Evolutionary conservation across 2,888 invertebrate species (phyloP).

Genomic region (Rhaphigaster nebulosa): DNA sequence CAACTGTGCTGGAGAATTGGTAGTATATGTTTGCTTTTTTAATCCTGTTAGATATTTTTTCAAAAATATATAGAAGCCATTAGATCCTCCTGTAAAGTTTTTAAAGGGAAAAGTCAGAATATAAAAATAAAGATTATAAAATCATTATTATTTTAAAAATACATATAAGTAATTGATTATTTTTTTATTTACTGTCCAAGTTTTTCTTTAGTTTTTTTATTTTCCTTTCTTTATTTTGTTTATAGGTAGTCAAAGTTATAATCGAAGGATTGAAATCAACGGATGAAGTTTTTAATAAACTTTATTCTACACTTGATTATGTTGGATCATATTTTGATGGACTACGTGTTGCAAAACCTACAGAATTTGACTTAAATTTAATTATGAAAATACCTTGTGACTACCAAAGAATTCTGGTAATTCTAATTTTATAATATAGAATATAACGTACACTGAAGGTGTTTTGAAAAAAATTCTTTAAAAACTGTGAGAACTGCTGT

Average conservation of each 20-base stretch:
- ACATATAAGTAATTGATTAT: neutral
- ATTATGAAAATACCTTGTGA: conserved; percentile 69
- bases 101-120: no score
- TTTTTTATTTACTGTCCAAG: neutral
- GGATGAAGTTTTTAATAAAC: conserved; percentile 55
- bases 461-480: no score
- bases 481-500: neutral
- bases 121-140: no score
- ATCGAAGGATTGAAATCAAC: conserved; percentile 48
- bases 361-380: conserved; percentile 76
- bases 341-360: conserved; percentile 74
- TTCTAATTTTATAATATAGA: neutral
- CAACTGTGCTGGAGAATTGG: no score
- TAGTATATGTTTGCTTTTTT: no score
- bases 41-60: no score
- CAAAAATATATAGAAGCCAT: no score
- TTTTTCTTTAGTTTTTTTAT: neutral
- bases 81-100: no score
- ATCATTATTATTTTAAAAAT: no score
- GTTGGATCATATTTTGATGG: conserved; percentile 76
- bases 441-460: no score
- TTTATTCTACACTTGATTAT: conserved; percentile 59
- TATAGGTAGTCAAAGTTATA: conserved; percentile 54
- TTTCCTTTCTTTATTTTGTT: neutral
- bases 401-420: conserved; percentile 59